phyloP scores from a whole-genome alignment of 2,888 invertebrate genomes.

The Labia minor region DNA sequence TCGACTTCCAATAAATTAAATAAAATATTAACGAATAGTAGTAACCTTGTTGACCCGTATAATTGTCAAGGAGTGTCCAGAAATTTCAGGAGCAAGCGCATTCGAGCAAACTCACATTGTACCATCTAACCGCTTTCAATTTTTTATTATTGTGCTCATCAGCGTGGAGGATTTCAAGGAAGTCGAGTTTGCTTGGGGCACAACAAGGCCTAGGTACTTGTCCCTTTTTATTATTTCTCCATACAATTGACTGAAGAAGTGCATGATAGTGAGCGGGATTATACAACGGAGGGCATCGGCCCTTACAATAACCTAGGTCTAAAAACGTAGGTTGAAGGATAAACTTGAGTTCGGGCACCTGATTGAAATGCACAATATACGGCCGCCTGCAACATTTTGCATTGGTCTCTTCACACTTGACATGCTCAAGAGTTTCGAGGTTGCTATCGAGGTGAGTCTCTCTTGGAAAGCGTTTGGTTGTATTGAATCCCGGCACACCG shows the following conservation, averaged over 20 bases:
- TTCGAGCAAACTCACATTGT: conserved; percentile 57
- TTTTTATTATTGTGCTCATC: conserved; percentile 50
- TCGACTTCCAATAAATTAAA: not conserved
- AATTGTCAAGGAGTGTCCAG: not conserved
- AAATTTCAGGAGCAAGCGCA: conserved; percentile 52
- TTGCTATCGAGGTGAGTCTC: conserved; percentile 37
- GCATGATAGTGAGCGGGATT: conserved; percentile 62
- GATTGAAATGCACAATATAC: conserved; percentile 54
- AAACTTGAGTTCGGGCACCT: conserved; percentile 51
- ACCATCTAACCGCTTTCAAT: conserved; percentile 55
- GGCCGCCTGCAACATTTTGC: conserved; percentile 52
- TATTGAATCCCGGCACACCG: conserved; percentile 27
- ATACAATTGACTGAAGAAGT: conserved; percentile 53
- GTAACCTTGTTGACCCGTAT: not conserved
- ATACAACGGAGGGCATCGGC: conserved; percentile 54
- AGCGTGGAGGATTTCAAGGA: conserved; percentile 53
- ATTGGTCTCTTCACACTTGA: conserved; percentile 3
- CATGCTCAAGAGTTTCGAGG: conserved; percentile 38
- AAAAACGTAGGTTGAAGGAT: conserved; percentile 58
- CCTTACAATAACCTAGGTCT: conserved; percentile 60
- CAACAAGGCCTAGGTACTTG: conserved; percentile 52
- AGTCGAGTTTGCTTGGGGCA: conserved; percentile 53
- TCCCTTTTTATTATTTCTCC: conserved; percentile 43
- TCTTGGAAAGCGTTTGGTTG: not conserved
- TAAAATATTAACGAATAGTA: not conserved